A percentile compares a stretch with the other conserved stretches of the same genome.
phyloP scores from a whole-genome alignment of 2,797 vertebrate species.

The Oceanodroma leucorhoa region DNA sequence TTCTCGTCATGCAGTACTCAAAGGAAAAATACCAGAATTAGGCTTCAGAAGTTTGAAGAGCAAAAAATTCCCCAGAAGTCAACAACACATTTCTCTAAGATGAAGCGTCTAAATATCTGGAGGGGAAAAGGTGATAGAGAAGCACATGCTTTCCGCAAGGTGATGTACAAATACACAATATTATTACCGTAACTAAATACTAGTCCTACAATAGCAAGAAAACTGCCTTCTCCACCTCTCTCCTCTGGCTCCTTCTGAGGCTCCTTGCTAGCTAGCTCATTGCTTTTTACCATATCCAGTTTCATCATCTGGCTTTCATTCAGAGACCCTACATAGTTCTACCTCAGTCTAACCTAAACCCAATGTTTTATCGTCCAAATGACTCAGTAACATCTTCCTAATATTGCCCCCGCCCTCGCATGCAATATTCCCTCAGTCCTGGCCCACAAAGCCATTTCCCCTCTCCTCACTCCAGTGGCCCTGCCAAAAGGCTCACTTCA shows the following conservation, averaged over 20 bases:
- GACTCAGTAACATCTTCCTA: neutral
- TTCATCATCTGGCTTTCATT: constrained; percentile 21
- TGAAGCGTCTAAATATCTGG: neutral
- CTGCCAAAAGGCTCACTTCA: constrained; percentile 20
- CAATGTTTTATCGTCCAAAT: neutral
- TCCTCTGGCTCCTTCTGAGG: neutral
- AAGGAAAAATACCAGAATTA: neutral
- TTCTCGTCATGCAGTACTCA: neutral
- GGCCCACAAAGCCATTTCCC: neutral
- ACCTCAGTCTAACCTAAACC: neutral
- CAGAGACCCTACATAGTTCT: neutral
- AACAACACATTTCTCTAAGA: neutral
- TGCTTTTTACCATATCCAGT: neutral
- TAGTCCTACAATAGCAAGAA: neutral
- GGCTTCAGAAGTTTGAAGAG: neutral
- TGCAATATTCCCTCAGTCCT: neutral
- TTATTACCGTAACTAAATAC: neutral
- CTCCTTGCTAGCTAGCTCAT: neutral
- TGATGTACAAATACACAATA: neutral
- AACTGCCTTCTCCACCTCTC: neutral
- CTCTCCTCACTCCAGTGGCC: neutral
- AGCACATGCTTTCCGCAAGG: neutral
- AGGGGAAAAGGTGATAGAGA: neutral
- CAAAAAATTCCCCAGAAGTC: neutral
- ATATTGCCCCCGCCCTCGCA: fast-evolving